Conservation (phyloP, 2,113 vertebrate species). For the Ranitomeya imitator region DNA sequence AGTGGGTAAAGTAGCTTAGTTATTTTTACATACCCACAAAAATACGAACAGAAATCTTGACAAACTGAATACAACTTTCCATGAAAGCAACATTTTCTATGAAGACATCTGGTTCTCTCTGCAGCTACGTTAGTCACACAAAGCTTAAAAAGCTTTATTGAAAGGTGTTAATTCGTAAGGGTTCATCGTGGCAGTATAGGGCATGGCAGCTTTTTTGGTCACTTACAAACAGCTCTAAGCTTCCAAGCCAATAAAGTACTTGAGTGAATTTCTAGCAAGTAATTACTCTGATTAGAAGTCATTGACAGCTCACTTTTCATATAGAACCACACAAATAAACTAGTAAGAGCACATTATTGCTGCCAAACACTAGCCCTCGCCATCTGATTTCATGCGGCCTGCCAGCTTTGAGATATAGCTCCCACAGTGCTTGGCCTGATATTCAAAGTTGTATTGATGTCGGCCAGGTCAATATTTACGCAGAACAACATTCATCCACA, state of each 20-base stretch:
- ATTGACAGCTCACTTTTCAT: slow-evolving; percentile 48
- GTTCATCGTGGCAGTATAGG: not conserved
- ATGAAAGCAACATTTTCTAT: not conserved
- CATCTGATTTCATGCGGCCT: slow-evolving; percentile 35
- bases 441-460: not conserved
- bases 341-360: not conserved
- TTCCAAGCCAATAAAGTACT: slow-evolving; percentile 51
- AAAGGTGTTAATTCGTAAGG: slow-evolving; percentile 37
- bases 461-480: slow-evolving; percentile 42
- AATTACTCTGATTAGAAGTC: slow-evolving; percentile 55
- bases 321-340: slow-evolving; percentile 40
- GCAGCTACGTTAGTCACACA: not conserved
- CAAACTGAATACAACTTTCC: not conserved
- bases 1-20: not conserved
- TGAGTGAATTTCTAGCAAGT: slow-evolving; percentile 48
- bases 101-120: slow-evolving; percentile 1
- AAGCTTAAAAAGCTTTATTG: slow-evolving; percentile 49
- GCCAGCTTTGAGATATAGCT: slow-evolving; percentile 41
- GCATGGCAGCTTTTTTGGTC: not conserved
- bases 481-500: not conserved
- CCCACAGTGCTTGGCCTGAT: slow-evolving; percentile 33
- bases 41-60: not conserved
- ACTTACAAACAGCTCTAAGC: slow-evolving; percentile 44
- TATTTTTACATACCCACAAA: not conserved
- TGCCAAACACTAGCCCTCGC: slow-evolving; percentile 15